phyloP scores from a whole-genome alignment of 2,888 invertebrate species.

The Ochropleura leucogaster region DNA sequence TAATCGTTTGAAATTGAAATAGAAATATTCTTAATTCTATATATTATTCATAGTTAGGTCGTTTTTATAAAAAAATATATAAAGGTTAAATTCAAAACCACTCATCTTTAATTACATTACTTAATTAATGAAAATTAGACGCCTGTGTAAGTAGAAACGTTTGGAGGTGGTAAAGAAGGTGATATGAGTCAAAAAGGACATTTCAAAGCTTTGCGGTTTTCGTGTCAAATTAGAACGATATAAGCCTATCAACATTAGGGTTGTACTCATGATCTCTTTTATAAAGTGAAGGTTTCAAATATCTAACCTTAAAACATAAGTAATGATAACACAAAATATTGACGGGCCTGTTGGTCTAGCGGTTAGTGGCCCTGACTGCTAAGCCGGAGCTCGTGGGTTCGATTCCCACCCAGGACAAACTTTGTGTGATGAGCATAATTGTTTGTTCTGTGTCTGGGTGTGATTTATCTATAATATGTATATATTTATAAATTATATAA shows the following conservation, averaged over 20 bases:
- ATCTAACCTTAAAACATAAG: background rate
- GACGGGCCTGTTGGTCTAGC: too few species aligned
- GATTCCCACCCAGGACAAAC: too few species aligned
- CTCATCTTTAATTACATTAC: background rate
- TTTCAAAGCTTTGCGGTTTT: background rate
- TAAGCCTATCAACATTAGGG: too few species aligned
- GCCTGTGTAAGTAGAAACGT: background rate
- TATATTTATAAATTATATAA: too few species aligned
- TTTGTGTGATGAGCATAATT: too few species aligned
- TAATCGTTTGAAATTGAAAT: too few species aligned
- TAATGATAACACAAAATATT: too few species aligned
- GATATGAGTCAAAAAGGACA: background rate
- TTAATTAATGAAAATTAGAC: background rate
- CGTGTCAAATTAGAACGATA: background rate
- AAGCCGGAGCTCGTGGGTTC: too few species aligned
- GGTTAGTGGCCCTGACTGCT: too few species aligned
- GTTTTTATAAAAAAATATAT: too few species aligned
- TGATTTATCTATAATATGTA: too few species aligned
- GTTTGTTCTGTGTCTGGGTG: too few species aligned
- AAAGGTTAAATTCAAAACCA: background rate
- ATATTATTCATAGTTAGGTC: background rate
- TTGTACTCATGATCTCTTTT: background rate
- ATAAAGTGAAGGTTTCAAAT: background rate
- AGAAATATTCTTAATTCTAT: background rate
- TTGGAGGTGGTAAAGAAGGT: background rate